A percentile compares a stretch with the other conserved stretches of the same genome.
Evolutionary conservation across 2,888 invertebrate genomes (phyloP).

Genomic region (Saturnia japonica): DNA sequence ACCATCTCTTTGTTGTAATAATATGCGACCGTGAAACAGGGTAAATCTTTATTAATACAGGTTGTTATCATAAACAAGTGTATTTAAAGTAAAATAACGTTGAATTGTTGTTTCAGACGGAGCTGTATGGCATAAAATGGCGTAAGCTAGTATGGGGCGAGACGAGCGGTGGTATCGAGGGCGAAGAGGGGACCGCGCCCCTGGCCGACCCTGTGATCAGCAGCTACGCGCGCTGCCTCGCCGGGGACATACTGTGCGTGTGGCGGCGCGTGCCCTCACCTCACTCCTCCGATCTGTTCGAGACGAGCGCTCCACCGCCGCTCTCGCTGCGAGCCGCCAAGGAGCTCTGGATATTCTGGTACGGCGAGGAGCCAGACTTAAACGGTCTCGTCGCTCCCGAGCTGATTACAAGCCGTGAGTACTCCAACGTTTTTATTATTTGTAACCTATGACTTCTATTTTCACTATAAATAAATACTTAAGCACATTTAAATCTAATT

Average conservation of each 20-base stretch:
- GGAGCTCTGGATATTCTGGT: conserved; percentile 99
- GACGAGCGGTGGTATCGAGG: conserved; percentile 70
- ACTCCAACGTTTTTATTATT: conserved; percentile 17
- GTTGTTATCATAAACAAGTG: not conserved
- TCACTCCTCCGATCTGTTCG: conserved; percentile 73
- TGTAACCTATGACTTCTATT: not conserved
- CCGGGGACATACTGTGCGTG: conserved; percentile 97
- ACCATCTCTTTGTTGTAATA: conserved; percentile 1
- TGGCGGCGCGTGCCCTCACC: conserved; percentile 93
- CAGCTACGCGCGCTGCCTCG: conserved; percentile 94
- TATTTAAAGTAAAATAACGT: not conserved
- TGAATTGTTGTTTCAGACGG: conserved; percentile 88
- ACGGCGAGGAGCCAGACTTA: conserved; percentile 97
- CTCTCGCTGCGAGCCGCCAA: conserved; percentile 93
- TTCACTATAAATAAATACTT: not conserved
- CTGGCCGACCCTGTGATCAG: conserved; percentile 95
- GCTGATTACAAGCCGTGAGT: conserved; percentile 92
- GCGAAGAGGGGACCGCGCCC: conserved; percentile 83
- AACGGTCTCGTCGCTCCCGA: conserved; percentile 92
- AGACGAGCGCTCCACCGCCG: conserved; percentile 83
- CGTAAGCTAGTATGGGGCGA: conserved; percentile 95
- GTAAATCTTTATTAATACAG: not conserved
- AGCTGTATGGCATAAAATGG: conserved; percentile 99
- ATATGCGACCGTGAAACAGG: not conserved
- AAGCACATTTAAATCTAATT: too few species aligned